These are phyloP conservation scores for Pogonognathellus flavescens DNA, from an alignment of 1,140 invertebrate species.

Conservation along the genomic window DNA sequence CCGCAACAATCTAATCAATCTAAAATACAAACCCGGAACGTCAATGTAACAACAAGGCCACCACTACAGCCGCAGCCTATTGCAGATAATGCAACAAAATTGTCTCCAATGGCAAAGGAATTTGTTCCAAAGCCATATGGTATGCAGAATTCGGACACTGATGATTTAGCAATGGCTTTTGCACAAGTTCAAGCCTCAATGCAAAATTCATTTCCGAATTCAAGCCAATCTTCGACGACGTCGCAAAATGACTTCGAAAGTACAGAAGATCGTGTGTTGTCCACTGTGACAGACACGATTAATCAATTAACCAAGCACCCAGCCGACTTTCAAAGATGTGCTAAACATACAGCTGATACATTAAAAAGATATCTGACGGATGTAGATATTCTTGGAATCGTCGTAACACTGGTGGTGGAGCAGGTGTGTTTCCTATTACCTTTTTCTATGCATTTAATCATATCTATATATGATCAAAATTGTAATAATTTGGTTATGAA, in stretches of 20 bases:
- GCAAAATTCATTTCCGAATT: slow-evolving; percentile 17
- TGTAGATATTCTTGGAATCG: slow-evolving; percentile 61
- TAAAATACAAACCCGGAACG: no score
- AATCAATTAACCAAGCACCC: slow-evolving; percentile 55
- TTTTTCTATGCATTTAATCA: no score
- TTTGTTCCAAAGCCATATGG: slow-evolving; percentile 55
- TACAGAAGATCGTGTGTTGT: slow-evolving; percentile 53
- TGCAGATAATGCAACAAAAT: no score
- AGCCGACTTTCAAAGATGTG: slow-evolving; percentile 52
- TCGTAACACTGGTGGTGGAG: slow-evolving; percentile 63
- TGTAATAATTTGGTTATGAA: neutral
- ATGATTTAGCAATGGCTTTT: slow-evolving; percentile 52
- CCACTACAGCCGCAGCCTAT: no score
- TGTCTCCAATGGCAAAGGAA: slow-evolving; percentile 59
- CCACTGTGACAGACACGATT: slow-evolving; percentile 60
- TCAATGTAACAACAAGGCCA: no score
- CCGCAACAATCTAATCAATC: neutral
- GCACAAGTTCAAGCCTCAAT: slow-evolving; percentile 38
- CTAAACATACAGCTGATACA: slow-evolving; percentile 52
- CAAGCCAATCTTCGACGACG: neutral
- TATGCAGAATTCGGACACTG: neutral
- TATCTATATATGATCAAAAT: no score
- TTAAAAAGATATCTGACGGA: slow-evolving; percentile 56
- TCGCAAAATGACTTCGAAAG: slow-evolving; percentile 14
- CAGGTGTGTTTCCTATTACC: slow-evolving; percentile 56